phyloP scores from a whole-genome alignment of 2,888 invertebrate species.

The Pristionchus fissidentatus region DNA sequence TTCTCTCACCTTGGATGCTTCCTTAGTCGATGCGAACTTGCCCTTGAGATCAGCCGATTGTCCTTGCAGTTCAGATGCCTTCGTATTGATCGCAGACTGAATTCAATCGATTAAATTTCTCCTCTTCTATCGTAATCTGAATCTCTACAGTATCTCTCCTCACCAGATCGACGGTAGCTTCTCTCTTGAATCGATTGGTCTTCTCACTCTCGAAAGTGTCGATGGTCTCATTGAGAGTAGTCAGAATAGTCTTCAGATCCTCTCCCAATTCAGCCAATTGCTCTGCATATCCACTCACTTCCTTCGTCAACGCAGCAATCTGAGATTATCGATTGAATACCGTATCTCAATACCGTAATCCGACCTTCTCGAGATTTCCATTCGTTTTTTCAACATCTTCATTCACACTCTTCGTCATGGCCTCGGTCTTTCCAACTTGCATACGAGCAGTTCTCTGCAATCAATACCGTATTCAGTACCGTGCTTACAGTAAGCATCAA shows the following conservation, averaged over 20 bases:
- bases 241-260: conserved; percentile 47
- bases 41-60: conserved; percentile 34
- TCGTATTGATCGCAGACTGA: conserved; percentile 24
- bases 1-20: conserved; percentile 44
- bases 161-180: neutral
- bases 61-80: conserved; percentile 10
- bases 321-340: neutral
- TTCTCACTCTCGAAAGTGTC: conserved; percentile 32
- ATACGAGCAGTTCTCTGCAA: conserved; percentile 33
- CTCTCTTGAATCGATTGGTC: conserved; percentile 40
- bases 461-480: neutral
- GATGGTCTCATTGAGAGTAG: conserved; percentile 40
- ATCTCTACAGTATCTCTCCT: neutral
- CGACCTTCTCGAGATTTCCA: conserved; percentile 48
- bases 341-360: neutral
- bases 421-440: conserved; percentile 39
- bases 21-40: conserved; percentile 43
- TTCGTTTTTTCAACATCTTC: conserved; percentile 51
- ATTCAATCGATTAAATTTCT: neutral
- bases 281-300: conserved; percentile 34
- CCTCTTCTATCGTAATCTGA: neutral
- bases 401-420: conserved; percentile 36
- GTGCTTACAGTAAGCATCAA: too few relatives aligned
- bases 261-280: conserved; percentile 50
- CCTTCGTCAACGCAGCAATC: conserved; percentile 42